phyloP scores from a whole-genome alignment of 2,888 invertebrate genomes.

The Ornithoptera priamus region DNA sequence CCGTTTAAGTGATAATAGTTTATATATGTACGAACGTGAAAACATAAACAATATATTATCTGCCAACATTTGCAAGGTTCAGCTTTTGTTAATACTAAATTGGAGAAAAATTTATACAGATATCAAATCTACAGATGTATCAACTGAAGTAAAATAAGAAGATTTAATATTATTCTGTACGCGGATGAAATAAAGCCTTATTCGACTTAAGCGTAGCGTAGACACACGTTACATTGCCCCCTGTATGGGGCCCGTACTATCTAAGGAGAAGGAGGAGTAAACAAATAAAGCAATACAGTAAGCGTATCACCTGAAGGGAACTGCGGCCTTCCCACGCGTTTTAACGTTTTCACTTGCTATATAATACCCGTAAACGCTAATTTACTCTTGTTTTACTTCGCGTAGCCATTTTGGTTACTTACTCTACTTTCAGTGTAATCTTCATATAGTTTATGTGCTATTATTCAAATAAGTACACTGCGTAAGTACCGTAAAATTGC shows the following conservation, averaged over 20 bases:
- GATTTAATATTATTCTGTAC: slow-evolving; percentile 52
- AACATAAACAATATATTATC: too few species aligned
- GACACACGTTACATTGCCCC: slow-evolving; percentile 50
- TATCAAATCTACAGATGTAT: slow-evolving; percentile 27
- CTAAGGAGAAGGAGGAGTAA: slow-evolving; percentile 47
- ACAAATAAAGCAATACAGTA: slow-evolving; percentile 59
- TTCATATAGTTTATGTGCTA: slow-evolving; percentile 49
- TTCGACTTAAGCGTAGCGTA: slow-evolving; percentile 51
- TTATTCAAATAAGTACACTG: slow-evolving; percentile 29
- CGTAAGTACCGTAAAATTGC: slow-evolving; percentile 27
- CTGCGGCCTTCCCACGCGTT: slow-evolving; percentile 60
- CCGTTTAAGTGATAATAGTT: too few species aligned
- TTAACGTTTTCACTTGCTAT: slow-evolving; percentile 43
- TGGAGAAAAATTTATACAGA: not conserved
- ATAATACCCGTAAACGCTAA: slow-evolving; percentile 54
- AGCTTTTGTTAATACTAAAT: not conserved
- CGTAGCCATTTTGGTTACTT: slow-evolving; percentile 53
- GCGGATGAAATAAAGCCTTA: slow-evolving; percentile 65
- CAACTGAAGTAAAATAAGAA: slow-evolving; percentile 39
- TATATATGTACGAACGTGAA: too few species aligned
- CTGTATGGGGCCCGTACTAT: slow-evolving; percentile 48
- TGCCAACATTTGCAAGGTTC: too few species aligned
- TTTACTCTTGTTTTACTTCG: slow-evolving; percentile 68
- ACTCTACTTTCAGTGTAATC: slow-evolving; percentile 51
- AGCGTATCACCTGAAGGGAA: slow-evolving; percentile 56